phyloP scores from a whole-genome alignment of 2,113 vertebrate species.

The Toxotes jaculatrix region DNA sequence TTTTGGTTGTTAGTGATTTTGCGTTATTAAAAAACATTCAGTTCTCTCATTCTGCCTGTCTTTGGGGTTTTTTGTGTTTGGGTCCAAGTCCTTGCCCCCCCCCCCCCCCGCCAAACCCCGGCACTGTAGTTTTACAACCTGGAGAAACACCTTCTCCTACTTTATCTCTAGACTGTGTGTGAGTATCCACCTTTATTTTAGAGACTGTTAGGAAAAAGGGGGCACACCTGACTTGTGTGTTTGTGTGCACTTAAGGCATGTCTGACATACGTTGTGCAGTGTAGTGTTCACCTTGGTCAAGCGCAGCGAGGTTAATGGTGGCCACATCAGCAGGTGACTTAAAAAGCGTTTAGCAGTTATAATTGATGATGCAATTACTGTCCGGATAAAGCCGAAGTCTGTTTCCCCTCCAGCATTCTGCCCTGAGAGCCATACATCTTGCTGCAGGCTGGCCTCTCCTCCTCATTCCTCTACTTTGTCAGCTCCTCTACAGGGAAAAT shows the following conservation, averaged over 20 bases:
- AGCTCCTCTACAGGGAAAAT: constrained; percentile 19
- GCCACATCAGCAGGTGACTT: constrained; percentile 72
- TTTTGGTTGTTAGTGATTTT: too few species aligned
- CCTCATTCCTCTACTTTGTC: constrained; percentile 15
- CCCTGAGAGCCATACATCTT: constrained; percentile 53
- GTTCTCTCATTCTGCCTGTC: too few species aligned
- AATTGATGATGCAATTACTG: constrained; percentile 82
- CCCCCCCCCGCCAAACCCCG: too few species aligned
- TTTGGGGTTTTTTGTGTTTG: too few species aligned
- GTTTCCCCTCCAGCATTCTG: constrained; percentile 48
- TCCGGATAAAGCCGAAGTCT: constrained; percentile 66
- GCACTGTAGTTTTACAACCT: constrained; percentile 13
- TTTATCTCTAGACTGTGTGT: background rate
- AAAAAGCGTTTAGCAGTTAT: constrained; percentile 74
- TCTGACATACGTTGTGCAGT: constrained; percentile 61
- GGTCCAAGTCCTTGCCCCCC: too few species aligned
- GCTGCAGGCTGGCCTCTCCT: constrained; percentile 15
- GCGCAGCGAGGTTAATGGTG: constrained; percentile 74
- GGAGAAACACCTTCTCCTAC: background rate
- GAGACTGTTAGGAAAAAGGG: background rate
- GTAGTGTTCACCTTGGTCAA: constrained; percentile 78
- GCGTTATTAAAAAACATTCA: too few species aligned
- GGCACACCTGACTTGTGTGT: constrained; percentile 13
- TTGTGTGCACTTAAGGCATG: constrained; percentile 34
- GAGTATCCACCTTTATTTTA: background rate